Percentiles rank a stretch among this genome's conserved stretches.
phyloP scores from a whole-genome alignment of 2,113 vertebrate genomes.

The Cynopterus brachyotis region DNA sequence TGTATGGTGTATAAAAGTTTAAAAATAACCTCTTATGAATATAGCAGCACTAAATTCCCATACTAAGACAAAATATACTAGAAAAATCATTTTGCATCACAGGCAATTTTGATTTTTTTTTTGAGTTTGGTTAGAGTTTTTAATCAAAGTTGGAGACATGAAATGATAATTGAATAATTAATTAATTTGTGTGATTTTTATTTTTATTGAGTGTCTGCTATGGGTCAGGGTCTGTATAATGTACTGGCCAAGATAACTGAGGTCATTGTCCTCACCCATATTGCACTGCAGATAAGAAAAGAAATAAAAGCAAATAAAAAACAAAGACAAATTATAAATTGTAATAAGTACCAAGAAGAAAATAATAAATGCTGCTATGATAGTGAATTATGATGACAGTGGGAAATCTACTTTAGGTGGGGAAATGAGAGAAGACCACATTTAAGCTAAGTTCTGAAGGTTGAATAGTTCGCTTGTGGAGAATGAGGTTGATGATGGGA shows the following conservation, averaged over 20 bases:
- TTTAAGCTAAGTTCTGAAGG: neutral
- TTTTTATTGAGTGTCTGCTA: neutral
- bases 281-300: neutral
- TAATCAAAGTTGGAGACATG: neutral
- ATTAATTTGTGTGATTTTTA: conserved; percentile 10
- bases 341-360: neutral
- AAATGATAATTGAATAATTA: neutral
- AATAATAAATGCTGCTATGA: neutral
- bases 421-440: neutral
- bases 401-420: neutral
- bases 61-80: neutral
- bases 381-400: neutral
- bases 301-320: neutral
- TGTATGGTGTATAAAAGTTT: neutral
- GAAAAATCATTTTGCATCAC: neutral
- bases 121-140: neutral
- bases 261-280: neutral
- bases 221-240: neutral
- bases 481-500: neutral
- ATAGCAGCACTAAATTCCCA: neutral
- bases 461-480: neutral
- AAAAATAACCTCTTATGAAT: neutral
- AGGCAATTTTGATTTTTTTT: neutral
- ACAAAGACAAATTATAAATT: neutral
- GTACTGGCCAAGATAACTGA: neutral